Evolutionary conservation across 2,888 invertebrate species (phyloP).

Genomic region (Trachelus stipa): DNA sequence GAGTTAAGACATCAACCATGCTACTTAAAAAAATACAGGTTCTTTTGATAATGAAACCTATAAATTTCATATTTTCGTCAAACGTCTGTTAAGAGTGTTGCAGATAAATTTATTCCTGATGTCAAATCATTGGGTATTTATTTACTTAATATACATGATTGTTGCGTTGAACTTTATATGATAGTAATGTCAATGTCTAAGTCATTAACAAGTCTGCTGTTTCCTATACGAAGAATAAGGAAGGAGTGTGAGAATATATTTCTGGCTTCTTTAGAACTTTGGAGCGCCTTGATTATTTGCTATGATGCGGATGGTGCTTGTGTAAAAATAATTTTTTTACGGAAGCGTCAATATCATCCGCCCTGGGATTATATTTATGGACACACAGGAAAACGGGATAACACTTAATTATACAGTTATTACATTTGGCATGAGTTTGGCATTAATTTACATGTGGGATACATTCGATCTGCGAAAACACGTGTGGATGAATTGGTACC

Average conservation of each 20-base stretch:
- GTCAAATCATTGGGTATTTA: background rate
- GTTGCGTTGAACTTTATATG: background rate
- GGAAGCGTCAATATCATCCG: background rate
- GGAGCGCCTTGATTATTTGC: background rate
- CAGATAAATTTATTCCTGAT: background rate
- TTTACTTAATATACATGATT: background rate
- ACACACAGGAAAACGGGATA: background rate
- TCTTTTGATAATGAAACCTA: background rate
- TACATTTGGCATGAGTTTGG: background rate
- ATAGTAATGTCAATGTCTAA: background rate
- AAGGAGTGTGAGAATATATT: background rate
- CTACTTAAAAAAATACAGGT: background rate
- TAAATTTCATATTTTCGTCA: background rate
- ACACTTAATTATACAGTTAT: background rate
- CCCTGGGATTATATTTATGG: background rate
- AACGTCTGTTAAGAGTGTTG: background rate
- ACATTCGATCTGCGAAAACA: background rate
- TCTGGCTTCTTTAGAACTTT: background rate
- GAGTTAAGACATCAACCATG: background rate
- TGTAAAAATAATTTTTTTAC: background rate
- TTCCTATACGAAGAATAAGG: background rate
- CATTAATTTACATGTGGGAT: slow-evolving; percentile 2
- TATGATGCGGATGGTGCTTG: background rate
- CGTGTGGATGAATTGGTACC: background rate
- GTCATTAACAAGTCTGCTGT: background rate